Evolutionary conservation across 30 jellyfish, hydroid and myxozoan species (phyloP).

Genomic region (Turritopsis rubra): DNA sequence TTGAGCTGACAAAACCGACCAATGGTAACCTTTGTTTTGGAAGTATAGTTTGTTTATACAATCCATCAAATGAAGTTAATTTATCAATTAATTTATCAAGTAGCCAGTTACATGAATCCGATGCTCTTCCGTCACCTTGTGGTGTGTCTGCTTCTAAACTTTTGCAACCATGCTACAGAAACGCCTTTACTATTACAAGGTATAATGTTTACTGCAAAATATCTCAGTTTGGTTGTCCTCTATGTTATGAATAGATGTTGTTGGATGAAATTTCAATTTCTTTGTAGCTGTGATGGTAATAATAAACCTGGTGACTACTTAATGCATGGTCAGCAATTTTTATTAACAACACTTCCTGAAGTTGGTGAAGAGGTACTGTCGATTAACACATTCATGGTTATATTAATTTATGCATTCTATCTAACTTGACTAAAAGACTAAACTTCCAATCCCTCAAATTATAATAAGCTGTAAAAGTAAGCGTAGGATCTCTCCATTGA

Average conservation of each 20-base stretch:
- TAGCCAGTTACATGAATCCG: conserved; percentile 69
- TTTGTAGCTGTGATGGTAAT: conserved; percentile 59
- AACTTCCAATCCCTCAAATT: no score
- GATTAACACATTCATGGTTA: neutral
- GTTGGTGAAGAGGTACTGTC: conserved; percentile 66
- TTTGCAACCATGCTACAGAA: conserved; percentile 69
- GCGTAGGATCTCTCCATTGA: no score
- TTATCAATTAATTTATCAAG: conserved; percentile 75
- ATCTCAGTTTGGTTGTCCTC: no score
- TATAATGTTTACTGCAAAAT: no score
- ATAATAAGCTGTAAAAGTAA: no score
- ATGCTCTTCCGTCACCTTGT: conserved; percentile 70
- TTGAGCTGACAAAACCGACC: conserved; percentile 38
- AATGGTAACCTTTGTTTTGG: conserved; percentile 88
- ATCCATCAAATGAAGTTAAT: conserved; percentile 49
- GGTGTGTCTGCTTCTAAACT: conserved; percentile 87
- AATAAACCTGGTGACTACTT: conserved; percentile 68
- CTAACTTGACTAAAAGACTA: no score
- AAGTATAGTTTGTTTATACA: conserved; percentile 56
- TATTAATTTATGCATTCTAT: no score
- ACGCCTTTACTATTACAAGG: conserved; percentile 77
- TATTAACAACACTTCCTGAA: conserved; percentile 60
- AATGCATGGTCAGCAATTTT: conserved; percentile 67
- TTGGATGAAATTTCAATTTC: neutral
- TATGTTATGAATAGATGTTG: no score